phyloP scores from a whole-genome alignment of 1,140 invertebrate genomes.

The Uloborus diversus region DNA sequence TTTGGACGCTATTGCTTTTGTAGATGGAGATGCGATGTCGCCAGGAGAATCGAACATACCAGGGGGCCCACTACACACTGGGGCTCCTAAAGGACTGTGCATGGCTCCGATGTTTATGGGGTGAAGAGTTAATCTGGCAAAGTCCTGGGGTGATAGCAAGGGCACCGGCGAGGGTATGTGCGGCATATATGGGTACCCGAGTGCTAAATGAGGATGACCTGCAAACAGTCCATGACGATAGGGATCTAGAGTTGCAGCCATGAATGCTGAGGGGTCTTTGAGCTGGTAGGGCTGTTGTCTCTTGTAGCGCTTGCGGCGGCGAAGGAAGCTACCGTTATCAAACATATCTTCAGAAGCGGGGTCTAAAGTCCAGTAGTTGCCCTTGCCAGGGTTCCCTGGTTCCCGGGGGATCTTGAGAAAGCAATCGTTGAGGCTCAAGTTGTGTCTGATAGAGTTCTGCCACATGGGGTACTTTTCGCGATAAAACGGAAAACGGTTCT shows the following conservation, averaged over 20 bases:
- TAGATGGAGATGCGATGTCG: constrained; percentile 17
- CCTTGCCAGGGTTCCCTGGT: constrained; percentile 98
- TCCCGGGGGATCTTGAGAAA: constrained; percentile 99
- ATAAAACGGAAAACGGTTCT: constrained; percentile 97
- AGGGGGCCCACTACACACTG: constrained; percentile 13
- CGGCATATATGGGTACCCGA: constrained; percentile 60
- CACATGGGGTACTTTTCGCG: constrained; percentile 94
- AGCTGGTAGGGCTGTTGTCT: constrained; percentile 64
- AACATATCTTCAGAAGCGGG: constrained; percentile 99
- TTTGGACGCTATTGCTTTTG: constrained; percentile 28
- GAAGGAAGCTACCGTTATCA: constrained; percentile 96
- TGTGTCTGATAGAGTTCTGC: constrained; percentile 98
- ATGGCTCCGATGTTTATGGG: constrained; percentile 27
- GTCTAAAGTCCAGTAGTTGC: constrained; percentile 99
- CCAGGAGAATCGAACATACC: constrained; percentile 7
- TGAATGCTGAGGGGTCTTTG: constrained; percentile 61
- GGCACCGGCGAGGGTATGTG: constrained; percentile 56
- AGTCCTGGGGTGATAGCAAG: constrained; percentile 36
- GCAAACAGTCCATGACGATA: constrained; percentile 54
- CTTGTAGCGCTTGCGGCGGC: constrained; percentile 95
- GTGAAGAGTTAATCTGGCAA: constrained; percentile 42
- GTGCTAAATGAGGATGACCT: constrained; percentile 57
- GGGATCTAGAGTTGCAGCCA: constrained; percentile 60
- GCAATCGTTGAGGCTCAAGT: constrained; percentile 97
- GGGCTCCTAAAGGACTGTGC: constrained; percentile 6